Evolutionary conservation across 2,113 vertebrate species (phyloP).

Genomic region (Bombycilla garrulus): DNA sequence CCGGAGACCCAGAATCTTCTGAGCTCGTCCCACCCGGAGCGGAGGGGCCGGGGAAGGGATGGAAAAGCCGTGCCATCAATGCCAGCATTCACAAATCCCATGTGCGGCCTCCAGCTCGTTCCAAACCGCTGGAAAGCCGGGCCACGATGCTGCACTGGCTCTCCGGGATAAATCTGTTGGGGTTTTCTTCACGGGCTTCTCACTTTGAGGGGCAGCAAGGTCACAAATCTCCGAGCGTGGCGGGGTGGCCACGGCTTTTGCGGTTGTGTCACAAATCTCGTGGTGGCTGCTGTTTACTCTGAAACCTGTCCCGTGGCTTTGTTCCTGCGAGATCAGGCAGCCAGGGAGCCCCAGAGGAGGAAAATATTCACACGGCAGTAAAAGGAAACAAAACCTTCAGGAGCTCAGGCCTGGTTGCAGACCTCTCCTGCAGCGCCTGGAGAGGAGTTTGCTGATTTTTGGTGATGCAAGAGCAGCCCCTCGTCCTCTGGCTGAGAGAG

Average conservation of each 20-base stretch:
- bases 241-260: neutral
- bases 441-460: accelerated
- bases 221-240: neutral
- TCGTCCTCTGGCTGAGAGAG: neutral
- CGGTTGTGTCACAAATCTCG: neutral
- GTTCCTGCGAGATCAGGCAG: neutral
- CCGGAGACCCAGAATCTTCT: neutral
- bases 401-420: neutral
- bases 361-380: neutral
- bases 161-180: neutral
- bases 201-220: neutral
- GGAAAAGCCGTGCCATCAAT: neutral
- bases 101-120: neutral
- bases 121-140: neutral
- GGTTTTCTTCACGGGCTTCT: neutral
- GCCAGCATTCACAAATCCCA: neutral
- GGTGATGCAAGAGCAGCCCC: neutral
- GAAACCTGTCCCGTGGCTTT: slow-evolving; percentile 32
- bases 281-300: slow-evolving; percentile 11
- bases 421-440: neutral
- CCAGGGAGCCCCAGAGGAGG: neutral
- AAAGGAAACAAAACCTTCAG: neutral
- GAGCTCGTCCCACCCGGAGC: neutral
- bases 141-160: neutral
- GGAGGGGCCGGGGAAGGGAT: neutral